Base-by-base conservation (phyloP, 2,797 vertebrate genomes). In the Holocentrus rufus region DNA sequence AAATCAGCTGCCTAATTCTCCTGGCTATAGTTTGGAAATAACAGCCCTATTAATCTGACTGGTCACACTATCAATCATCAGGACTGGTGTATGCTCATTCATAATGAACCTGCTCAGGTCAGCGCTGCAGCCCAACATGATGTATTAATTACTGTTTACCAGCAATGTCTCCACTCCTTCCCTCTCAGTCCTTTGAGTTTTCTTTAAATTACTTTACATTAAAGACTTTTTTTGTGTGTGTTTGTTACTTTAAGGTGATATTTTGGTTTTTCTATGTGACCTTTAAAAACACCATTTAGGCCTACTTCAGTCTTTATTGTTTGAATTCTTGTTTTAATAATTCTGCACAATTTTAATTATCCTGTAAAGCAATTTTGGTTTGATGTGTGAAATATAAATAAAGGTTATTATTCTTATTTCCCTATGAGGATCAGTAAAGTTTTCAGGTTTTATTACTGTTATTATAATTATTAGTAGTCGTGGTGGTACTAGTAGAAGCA, bases 1-100 rank as follows among this genome's bases (percentile, higher is more conserved):
- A 80, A 81, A 87, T 81, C 74, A 76, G 74, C 34, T 71, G 69
- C 81, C 69, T 75, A 39, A 75, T 82, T 87, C 72, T 79, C 57
- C n/a, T 17, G 58, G 47, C 67, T 55, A 7, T 13, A 74, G 69
- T 72, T 75, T 65, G 72, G 39, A 76, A 78, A 72, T 42, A 74
- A 60, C 76, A 77, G 75, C 76, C 65, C 20, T 60, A 73, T 88
- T 80, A 87, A 80, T 81, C 59, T 60, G 63, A 52, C 23, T 39
- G 74, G 59, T 47, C 5, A 74, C 7, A 54, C 57, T 74, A 86
- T 88, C 80, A 76, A 79, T 87, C 82, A 83, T 65, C 50, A 22
- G 36, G 27, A 59, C 23, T 13, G 54, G 67, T 63, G 50, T 17
- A 56, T 20, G 47, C 61, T 76, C 61, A 39, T 69, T 82, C 34